Percentiles rank a stretch among this genome's conserved stretches.
phyloP scores from a whole-genome alignment of 2,888 invertebrate species.

The Agrotis exclamationis region DNA sequence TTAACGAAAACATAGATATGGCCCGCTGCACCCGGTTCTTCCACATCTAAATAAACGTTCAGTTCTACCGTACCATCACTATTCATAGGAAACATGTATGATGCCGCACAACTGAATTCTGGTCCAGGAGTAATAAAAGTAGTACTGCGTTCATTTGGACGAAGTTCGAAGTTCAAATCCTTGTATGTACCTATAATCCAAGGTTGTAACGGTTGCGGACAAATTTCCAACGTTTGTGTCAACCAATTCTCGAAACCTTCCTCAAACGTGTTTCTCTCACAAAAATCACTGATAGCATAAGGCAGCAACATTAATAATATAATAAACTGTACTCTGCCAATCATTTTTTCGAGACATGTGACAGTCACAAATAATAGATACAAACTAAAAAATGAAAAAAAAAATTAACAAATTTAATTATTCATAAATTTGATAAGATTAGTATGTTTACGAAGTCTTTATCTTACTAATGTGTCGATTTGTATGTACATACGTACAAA shows the following conservation, averaged over 20 bases:
- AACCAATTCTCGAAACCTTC: constrained; percentile 69
- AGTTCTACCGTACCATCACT: constrained; percentile 28
- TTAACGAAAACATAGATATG: constrained; percentile 3
- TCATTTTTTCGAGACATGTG: constrained; percentile 56
- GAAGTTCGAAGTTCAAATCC: constrained; percentile 27
- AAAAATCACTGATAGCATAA: constrained; percentile 66
- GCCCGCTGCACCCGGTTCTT: constrained; percentile 3
- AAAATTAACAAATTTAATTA: constrained; percentile 39
- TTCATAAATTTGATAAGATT: constrained; percentile 50
- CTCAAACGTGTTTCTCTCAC: constrained; percentile 71
- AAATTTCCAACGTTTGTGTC: constrained; percentile 59
- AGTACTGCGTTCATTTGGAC: constrained; percentile 65
- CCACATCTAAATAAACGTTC: constrained; percentile 22
- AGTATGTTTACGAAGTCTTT: constrained; percentile 6
- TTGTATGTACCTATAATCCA: constrained; percentile 66
- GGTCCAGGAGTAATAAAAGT: constrained; percentile 68
- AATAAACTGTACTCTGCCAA: constrained; percentile 37
- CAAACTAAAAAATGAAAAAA: constrained; percentile 33
- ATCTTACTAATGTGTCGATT: constrained; percentile 23
- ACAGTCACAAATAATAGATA: constrained; percentile 48
- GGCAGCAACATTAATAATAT: constrained; percentile 52
- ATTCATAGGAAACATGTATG: constrained; percentile 20
- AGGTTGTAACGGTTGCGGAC: constrained; percentile 35
- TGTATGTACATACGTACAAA: constrained; percentile 10
- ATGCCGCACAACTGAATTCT: constrained; percentile 27